Percentiles rank a stretch among this genome's conserved stretches.
Evolutionary conservation across 2,113 vertebrate species (phyloP).

Genomic region (Dicerorhinus sumatrensis): DNA sequence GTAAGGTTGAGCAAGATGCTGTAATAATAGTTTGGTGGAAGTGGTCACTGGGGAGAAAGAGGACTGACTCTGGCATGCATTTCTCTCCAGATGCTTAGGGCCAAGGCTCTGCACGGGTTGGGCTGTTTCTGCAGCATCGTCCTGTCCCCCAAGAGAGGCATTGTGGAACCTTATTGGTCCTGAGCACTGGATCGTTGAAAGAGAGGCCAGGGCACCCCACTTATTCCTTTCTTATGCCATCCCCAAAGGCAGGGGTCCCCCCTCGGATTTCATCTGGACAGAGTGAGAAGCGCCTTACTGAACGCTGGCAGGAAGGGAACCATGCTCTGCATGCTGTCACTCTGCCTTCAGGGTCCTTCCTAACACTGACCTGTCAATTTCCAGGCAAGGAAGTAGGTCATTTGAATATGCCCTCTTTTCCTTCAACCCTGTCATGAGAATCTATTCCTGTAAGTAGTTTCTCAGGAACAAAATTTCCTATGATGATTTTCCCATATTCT

Average conservation of each 20-base stretch:
- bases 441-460: constrained; percentile 67
- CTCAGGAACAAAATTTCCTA: constrained; percentile 66
- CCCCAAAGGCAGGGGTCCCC: neutral
- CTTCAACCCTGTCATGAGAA: neutral
- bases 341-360: neutral
- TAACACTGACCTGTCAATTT: neutral
- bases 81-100: neutral
- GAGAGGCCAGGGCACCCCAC: neutral
- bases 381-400: neutral
- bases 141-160: neutral
- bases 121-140: neutral
- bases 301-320: neutral
- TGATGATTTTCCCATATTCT: constrained; percentile 69
- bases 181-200: neutral
- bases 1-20: neutral
- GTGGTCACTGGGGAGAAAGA: neutral
- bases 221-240: neutral
- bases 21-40: neutral
- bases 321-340: too few relatives aligned
- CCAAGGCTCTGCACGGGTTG: neutral
- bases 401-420: neutral
- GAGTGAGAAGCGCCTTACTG: too few relatives aligned
- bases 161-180: neutral
- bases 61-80: neutral
- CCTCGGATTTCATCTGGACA: neutral